Percentiles rank a stretch among this genome's conserved stretches.
These are phyloP conservation scores for Clunio marinus DNA, from an alignment of 2,888 invertebrate genomes.

Conservation along the genomic window DNA sequence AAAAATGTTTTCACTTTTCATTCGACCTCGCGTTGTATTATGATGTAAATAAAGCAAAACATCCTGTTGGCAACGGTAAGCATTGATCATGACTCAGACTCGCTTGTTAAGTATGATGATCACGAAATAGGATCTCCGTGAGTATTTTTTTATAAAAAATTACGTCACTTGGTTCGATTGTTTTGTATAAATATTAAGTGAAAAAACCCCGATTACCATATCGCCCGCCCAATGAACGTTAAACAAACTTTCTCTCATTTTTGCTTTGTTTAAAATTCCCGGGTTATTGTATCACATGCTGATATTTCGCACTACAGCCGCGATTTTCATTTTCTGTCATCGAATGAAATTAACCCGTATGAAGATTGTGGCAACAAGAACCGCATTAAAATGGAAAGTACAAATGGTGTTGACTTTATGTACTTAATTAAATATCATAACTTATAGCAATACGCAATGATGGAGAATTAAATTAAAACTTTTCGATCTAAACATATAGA, in stretches of 20 bases:
- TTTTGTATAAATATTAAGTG: background rate
- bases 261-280: background rate
- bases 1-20: background rate
- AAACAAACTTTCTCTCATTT: constrained; percentile 11
- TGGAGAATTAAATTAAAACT: no score
- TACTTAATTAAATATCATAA: background rate
- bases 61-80: constrained; percentile 5
- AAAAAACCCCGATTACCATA: background rate
- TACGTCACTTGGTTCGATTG: background rate
- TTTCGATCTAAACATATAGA: background rate
- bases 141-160: background rate
- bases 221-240: background rate
- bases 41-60: background rate
- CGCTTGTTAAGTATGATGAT: background rate
- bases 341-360: constrained; percentile 29
- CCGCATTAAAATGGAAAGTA: constrained; percentile 18
- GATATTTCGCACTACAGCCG: background rate
- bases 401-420: background rate
- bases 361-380: background rate
- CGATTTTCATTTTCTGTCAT: background rate
- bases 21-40: background rate
- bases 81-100: no score
- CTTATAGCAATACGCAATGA: no score
- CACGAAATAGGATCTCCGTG: constrained; percentile 8
- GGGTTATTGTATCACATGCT: background rate